Percentiles rank a stretch among this genome's conserved stretches.
Conservation (phyloP, 2,113 vertebrate genomes). For the Xiphorhynchus elegans region DNA sequence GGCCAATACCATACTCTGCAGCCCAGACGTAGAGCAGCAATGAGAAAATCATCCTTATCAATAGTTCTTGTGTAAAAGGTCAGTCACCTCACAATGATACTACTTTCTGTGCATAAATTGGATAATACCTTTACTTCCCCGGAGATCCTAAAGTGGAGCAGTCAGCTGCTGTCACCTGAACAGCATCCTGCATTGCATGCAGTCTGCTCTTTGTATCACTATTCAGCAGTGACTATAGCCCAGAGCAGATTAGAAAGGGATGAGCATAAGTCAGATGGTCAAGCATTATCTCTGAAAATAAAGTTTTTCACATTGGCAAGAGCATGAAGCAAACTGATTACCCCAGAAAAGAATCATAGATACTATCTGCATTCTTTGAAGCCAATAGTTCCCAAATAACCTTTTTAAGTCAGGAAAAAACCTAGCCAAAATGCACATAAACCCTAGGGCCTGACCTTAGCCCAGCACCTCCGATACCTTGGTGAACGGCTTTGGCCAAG, state of each 20-base stretch:
- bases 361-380: background rate
- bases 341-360: background rate
- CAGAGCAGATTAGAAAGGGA: background rate
- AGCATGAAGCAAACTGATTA: background rate
- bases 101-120: background rate
- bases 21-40: background rate
- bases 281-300: background rate
- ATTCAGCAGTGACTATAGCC: background rate
- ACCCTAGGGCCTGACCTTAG: slow-evolving; percentile 14
- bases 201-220: background rate
- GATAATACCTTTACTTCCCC: background rate
- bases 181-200: background rate
- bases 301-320: background rate
- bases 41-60: background rate
- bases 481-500: slow-evolving; percentile 12
- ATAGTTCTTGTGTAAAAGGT: background rate
- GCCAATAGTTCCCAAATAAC: slow-evolving; percentile 3
- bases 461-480: slow-evolving; percentile 39
- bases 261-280: background rate
- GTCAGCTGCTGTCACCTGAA: background rate
- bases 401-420: slow-evolving; percentile 1
- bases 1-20: background rate
- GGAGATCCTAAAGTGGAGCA: background rate
- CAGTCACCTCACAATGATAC: background rate
- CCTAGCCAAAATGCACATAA: background rate